A percentile compares a stretch with the other conserved stretches of the same genome.
phyloP scores from a whole-genome alignment of 2,888 invertebrate species.

The Volucella inflata region DNA sequence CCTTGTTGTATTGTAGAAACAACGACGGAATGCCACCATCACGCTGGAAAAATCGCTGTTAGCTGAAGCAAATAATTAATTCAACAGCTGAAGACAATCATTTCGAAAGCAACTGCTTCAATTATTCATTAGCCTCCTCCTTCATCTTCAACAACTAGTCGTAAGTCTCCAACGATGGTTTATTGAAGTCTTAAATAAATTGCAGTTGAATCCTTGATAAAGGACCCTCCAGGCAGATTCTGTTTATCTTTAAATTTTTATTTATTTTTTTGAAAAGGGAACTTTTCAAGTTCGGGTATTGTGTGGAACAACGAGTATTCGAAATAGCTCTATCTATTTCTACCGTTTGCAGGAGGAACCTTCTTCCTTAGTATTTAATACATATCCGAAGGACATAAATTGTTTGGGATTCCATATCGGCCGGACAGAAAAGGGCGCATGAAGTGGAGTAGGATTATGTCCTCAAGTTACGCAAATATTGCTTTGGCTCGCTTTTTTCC shows the following conservation, averaged over 20 bases:
- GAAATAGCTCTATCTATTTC: conserved; percentile 8
- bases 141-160: too few relatives aligned
- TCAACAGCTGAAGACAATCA: conserved; percentile 66
- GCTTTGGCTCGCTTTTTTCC: neutral
- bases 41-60: conserved; percentile 36
- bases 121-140: conserved; percentile 68
- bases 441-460: neutral
- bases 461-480: conserved; percentile 55
- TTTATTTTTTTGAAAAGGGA: neutral
- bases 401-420: conserved; percentile 22
- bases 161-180: conserved; percentile 17
- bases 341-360: neutral
- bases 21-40: neutral
- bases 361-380: conserved; percentile 25
- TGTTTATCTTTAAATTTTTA: conserved; percentile 17
- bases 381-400: conserved; percentile 30
- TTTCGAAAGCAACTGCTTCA: conserved; percentile 67
- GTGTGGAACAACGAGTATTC: conserved; percentile 16
- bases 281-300: conserved; percentile 9
- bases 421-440: neutral
- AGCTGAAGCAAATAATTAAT: conserved; percentile 69
- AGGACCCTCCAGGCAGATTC: neutral
- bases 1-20: conserved; percentile 22
- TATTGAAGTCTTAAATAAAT: conserved; percentile 15
- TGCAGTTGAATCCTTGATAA: conserved; percentile 17